Percentiles rank a stretch among this genome's conserved stretches.
Conservation (phyloP, 2,113 vertebrate genomes). For the Athene cunicularia region DNA sequence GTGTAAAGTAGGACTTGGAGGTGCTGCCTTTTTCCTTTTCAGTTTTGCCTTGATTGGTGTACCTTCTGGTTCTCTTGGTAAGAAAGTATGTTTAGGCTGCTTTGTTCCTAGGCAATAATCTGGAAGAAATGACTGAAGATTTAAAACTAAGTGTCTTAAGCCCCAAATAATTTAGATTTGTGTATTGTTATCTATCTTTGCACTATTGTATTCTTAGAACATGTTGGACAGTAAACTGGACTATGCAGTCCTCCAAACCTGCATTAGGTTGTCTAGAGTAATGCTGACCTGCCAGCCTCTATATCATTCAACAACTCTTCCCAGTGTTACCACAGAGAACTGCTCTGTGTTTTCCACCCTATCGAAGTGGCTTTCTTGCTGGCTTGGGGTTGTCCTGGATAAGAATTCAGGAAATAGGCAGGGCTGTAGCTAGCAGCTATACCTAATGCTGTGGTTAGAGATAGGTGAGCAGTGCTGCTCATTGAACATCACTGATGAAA, state of each 20-base stretch:
- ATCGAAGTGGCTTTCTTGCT: not conserved
- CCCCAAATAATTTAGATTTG: not conserved
- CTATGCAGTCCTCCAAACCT: not conserved
- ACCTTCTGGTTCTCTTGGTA: not conserved
- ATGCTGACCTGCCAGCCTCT: not conserved
- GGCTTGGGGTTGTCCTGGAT: not conserved
- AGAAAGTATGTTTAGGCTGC: not conserved
- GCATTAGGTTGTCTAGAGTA: not conserved
- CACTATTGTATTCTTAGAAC: not conserved
- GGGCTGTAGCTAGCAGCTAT: not conserved
- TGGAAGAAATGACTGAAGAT: not conserved
- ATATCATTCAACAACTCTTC: not conserved
- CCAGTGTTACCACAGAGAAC: not conserved
- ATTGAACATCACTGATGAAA: not conserved
- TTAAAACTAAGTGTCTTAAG: not conserved
- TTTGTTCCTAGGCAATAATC: not conserved
- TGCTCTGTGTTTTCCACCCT: not conserved
- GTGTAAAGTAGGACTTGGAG: not conserved
- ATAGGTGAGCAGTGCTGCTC: not conserved
- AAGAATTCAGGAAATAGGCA: not conserved
- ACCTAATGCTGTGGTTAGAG: not conserved
- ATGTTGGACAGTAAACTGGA: not conserved
- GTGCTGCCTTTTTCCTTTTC: not conserved
- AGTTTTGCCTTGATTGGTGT: not conserved
- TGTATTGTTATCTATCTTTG: not conserved